Base-by-base conservation (phyloP, 2,113 vertebrate genomes). In the Cebus imitator region DNA sequence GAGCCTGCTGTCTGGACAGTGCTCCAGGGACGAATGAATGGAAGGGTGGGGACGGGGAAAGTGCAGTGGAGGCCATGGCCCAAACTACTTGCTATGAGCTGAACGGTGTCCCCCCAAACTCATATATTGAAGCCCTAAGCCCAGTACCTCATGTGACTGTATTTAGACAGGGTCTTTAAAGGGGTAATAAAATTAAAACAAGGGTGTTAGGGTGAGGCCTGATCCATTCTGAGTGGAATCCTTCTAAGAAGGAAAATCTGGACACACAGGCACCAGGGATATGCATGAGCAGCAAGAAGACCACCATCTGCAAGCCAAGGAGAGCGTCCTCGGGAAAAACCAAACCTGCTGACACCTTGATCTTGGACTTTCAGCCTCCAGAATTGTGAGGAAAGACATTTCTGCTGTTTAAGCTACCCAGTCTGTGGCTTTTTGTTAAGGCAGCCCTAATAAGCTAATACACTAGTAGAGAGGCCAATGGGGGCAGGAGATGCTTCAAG, bases 101-200 rank as follows among this genome's bases (percentile, higher is more conserved):
- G 25, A 37, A 90, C 0, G 25, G 14, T 61, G 57, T 57, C 40
- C 55, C 43, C 18, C 25, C 1, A 35, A 72, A 55, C 32, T 37
- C 25, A 0, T 58, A 17, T 23, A 5, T 6, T 82, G 23, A 86
- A 57, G 85, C 18, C 45, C 40, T 45, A 82, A 90, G 16, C 30
- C 32, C 8, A 27, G 13, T 37, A 61, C 5, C 76, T 55, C 20
- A 70, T 68, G 81, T 76, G 66, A 72, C 21, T 55, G 8, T 4
- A 45, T 55, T 40, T 90, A 43, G 48, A 83, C 27, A 50, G 5
- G 72, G 27, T 58, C 68, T 78, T 86, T 79, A 96, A 45, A 70
- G 12, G 66, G 45, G 64, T 5, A 32, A 70, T 3, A 45, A 79
- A 18, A 23, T n/a, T 48, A 81, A 68, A 90, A 68, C 5, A 40